phyloP scores from a whole-genome alignment of 2,113 vertebrate genomes.

The Leptobrachium leishanense region DNA sequence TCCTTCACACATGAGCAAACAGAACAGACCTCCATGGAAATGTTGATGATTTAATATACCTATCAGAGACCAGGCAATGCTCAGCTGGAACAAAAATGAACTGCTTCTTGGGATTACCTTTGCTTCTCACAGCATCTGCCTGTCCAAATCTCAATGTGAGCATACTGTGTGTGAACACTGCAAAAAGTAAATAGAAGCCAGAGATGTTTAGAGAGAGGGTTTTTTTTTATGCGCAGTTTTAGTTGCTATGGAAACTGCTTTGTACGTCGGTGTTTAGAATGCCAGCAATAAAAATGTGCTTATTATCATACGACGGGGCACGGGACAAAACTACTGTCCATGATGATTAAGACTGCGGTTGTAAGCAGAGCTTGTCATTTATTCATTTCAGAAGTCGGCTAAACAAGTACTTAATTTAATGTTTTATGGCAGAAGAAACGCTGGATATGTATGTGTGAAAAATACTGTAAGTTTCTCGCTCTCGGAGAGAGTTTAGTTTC shows the following conservation, averaged over 20 bases:
- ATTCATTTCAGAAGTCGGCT: background rate
- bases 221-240: slow-evolving; percentile 21
- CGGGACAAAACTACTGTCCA: background rate
- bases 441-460: background rate
- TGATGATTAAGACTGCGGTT: slow-evolving; percentile 3
- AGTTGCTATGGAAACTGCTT: slow-evolving; percentile 44
- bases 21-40: no score
- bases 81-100: slow-evolving; percentile 22
- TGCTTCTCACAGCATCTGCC: slow-evolving; percentile 20
- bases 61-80: slow-evolving; percentile 3
- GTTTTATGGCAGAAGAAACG: background rate
- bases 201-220: slow-evolving; percentile 6
- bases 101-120: background rate
- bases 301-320: background rate
- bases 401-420: background rate
- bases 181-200: slow-evolving; percentile 38
- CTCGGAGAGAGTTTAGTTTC: no score
- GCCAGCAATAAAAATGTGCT: background rate
- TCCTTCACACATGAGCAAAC: no score
- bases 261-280: slow-evolving; percentile 12
- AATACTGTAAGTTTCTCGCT: no score
- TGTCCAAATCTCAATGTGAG: slow-evolving; percentile 37
- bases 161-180: slow-evolving; percentile 12
- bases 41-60: background rate
- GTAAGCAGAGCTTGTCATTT: background rate